Base-by-base conservation (phyloP, 1,140 invertebrate genomes). In the Drosophila malerkotliana region DNA sequence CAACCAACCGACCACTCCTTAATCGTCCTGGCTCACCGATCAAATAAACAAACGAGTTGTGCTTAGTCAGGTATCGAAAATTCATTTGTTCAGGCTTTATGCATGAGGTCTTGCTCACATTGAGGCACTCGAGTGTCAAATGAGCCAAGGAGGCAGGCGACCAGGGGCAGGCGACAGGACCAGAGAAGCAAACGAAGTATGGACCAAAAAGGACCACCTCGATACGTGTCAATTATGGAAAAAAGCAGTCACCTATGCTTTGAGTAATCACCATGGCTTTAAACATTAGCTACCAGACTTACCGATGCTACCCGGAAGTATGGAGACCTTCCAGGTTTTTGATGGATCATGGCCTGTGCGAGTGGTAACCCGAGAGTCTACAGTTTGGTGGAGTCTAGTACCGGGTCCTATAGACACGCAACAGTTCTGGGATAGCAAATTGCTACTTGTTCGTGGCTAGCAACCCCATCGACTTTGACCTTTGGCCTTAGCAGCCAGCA, bases 1-100 rank as follows among this genome's bases (percentile, higher is more conserved):
- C 34, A n/a, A 37, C 34, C 34, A 12, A 37, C 10, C 34, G 10
- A 37, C 34, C 34, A 9, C 32, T 10, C 9, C 32, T 32, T 32
- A 37, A 37, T n/a, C 34, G 12, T 4, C 34, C 10, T 10, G 49
- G 28, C 41, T 49, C 53, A 45, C 32, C 58, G 60, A 79, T 79
- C 77, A 79, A 79, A 79, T 55, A 68, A 78, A 59, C 57, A 64
- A 66, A 63, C 58, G 72, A 76, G 63, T 79, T 80, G 60, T 80
- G 78, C 77, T 72, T 80, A 80, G 69, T 80, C 64, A 80, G 79
- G 66, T 76, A 75, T 80, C 59, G 52, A 80, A 79, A 80, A 80
- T 80, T 64, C 72, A 80, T 80, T 80, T 79, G 58, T 69, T 37
- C 67, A 30, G 47, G 39, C 53, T 75, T 75, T 74, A 66, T 57